Evolutionary conservation across 2,113 vertebrate genomes (phyloP).

Genomic region (Chlamydotis undulata): DNA sequence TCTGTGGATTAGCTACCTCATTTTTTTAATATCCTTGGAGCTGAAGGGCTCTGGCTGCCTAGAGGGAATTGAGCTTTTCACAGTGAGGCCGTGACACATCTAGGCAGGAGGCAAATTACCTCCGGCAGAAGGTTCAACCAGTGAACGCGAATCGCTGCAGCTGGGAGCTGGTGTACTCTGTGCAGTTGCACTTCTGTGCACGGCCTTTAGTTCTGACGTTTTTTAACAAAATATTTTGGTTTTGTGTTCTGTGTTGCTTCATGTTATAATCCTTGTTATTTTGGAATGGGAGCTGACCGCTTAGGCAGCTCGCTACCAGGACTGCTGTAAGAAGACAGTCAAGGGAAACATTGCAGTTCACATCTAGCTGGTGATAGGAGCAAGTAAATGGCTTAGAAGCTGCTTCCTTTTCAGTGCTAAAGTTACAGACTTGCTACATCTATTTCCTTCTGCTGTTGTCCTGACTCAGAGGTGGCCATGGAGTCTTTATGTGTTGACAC

Average conservation of each 20-base stretch:
- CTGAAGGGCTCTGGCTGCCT: conserved; percentile 5
- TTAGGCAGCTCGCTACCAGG: neutral
- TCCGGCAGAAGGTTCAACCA: neutral
- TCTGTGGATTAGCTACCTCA: neutral
- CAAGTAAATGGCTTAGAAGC: neutral
- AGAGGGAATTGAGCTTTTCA: neutral
- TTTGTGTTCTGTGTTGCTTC: neutral
- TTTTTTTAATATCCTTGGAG: neutral
- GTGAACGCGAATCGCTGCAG: neutral
- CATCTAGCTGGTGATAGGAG: neutral
- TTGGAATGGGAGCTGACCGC: neutral
- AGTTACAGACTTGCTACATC: neutral
- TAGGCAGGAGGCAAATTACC: conserved; percentile 1
- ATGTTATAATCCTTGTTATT: neutral
- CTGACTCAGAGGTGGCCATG: neutral
- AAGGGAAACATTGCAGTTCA: neutral
- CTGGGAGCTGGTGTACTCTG: neutral
- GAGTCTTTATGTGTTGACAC: neutral
- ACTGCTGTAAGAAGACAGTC: neutral
- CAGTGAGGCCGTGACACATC: neutral
- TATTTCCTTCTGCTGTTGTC: neutral
- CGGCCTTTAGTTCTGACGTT: neutral
- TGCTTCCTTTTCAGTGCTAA: neutral
- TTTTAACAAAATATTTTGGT: neutral
- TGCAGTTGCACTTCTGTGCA: neutral